Base-by-base conservation (phyloP, 53 echinoderm and acorn worm genomes). In the Crossaster papposus region DNA sequence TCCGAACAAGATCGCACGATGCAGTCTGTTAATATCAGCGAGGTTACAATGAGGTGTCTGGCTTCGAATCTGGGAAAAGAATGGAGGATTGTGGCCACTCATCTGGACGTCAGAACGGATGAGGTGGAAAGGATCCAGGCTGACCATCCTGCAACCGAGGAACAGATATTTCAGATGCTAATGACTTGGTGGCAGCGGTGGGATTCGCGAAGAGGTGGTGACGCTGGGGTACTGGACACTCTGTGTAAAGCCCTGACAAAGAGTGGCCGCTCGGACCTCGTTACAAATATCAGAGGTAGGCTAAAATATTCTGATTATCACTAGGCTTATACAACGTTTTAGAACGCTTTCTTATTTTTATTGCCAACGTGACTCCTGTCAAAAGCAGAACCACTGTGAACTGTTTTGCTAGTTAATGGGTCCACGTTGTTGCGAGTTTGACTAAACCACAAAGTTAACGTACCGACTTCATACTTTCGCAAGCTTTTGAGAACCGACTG, bases 181-280 rank as follows among this genome's bases (percentile, higher is more conserved):
- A 51, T 51, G 24, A 78, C 8, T 78, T 78, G 78, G 78, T 78
- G 78, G 23, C 78, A 50, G 78, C 44, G 78, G n/a, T 78, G 78
- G 78, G 78, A 51, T 78, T 28, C 34, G 36, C 2, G 26, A 26
- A 10, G 50, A 78, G n/a, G 23, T 51, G 28, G 28, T n/a, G 4
- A 28, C 1, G 24, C 18, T 26, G 51, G 24, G 2, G 23, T 51
- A n/a, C 12, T 78, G 20, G 78, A 78, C 17, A 28, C 13, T 11
- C 32, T 78, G 2, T 51, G 50, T 44, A 12, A 28, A n/a, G 20
- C 78, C 4, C 51, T 78, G 1, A n/a, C 24, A 4, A 44, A 78
- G 10, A n/a, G n/a, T 51, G 78, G 78, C n/a, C n/a, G n/a, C n/a
- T n/a, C n/a, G n/a, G n/a, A n/a, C n/a, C n/a, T n/a, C n/a, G n/a